Evolutionary conservation across 2,797 vertebrate genomes (phyloP).

Genomic region (Protosalanx chinensis): DNA sequence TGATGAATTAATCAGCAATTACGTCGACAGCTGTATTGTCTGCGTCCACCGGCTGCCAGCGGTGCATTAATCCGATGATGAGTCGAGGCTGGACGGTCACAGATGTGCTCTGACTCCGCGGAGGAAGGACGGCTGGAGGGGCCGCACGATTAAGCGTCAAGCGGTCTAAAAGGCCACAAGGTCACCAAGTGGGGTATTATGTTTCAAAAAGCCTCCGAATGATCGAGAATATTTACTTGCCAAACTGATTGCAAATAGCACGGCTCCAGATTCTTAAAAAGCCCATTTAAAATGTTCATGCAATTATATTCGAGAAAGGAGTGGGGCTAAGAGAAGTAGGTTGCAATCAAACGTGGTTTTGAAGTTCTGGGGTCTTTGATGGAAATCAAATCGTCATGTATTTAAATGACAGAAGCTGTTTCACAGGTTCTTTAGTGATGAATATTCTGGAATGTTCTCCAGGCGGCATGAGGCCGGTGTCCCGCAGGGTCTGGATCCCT

Average conservation of each 20-base stretch:
- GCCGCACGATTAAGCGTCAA: background rate
- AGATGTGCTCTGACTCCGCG: conserved; percentile 39
- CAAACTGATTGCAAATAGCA: too few relatives aligned
- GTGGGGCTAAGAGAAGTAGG: background rate
- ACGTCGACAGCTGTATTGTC: conserved; percentile 50
- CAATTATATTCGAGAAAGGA: background rate
- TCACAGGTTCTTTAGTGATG: conserved; percentile 8
- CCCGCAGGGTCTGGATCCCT: background rate
- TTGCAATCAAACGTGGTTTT: background rate
- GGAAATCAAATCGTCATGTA: background rate
- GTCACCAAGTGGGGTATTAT: background rate
- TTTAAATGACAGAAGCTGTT: conserved; percentile 6
- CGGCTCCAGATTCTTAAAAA: background rate
- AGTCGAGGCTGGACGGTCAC: conserved; percentile 30
- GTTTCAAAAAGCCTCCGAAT: background rate
- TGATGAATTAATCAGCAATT: conserved; percentile 59
- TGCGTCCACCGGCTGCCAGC: background rate
- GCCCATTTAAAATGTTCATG: background rate
- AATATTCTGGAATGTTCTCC: conserved; percentile 18
- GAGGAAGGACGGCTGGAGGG: background rate
- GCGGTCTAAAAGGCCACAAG: background rate
- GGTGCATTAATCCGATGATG: conserved; percentile 33
- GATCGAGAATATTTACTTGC: too few relatives aligned
- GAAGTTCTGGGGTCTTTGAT: background rate
- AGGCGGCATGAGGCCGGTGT: conserved; percentile 11